phyloP scores from a whole-genome alignment of 2,797 vertebrate genomes.

The Sardinella longiceps region DNA sequence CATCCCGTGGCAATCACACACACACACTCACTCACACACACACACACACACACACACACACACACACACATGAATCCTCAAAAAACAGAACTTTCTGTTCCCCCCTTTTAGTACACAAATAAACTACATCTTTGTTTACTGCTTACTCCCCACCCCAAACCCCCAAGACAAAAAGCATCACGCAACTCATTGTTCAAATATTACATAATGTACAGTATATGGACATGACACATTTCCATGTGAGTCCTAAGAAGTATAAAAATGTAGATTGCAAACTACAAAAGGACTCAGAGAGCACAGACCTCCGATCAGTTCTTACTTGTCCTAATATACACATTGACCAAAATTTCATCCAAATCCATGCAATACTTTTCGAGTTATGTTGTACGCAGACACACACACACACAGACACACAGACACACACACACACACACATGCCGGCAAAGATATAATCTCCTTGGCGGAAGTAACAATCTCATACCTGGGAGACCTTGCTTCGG shows the following conservation, averaged over 20 bases:
- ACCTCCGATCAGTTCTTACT: too few relatives aligned
- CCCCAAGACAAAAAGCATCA: too few relatives aligned
- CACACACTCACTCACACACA: too few relatives aligned
- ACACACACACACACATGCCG: too few relatives aligned
- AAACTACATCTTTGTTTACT: neutral
- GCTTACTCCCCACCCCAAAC: neutral
- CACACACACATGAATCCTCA: neutral
- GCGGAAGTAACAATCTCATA: constrained; percentile 70
- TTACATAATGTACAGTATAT: neutral
- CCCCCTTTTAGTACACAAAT: neutral
- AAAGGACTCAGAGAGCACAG: too few relatives aligned
- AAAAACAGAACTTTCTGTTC: neutral
- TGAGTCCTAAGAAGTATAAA: neutral
- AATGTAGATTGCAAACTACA: too few relatives aligned
- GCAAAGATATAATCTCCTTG: too few relatives aligned
- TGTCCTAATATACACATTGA: too few relatives aligned
- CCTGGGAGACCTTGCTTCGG: constrained; percentile 72
- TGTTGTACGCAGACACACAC: too few relatives aligned
- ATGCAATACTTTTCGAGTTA: too few relatives aligned
- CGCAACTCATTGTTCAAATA: neutral
- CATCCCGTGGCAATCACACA: neutral
- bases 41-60: neutral
- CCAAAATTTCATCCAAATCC: too few relatives aligned
- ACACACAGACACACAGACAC: too few relatives aligned
- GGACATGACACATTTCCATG: neutral